These are phyloP conservation scores for Cosmia trapezina DNA, from an alignment of 2,888 invertebrate species.

Conservation along the genomic window DNA sequence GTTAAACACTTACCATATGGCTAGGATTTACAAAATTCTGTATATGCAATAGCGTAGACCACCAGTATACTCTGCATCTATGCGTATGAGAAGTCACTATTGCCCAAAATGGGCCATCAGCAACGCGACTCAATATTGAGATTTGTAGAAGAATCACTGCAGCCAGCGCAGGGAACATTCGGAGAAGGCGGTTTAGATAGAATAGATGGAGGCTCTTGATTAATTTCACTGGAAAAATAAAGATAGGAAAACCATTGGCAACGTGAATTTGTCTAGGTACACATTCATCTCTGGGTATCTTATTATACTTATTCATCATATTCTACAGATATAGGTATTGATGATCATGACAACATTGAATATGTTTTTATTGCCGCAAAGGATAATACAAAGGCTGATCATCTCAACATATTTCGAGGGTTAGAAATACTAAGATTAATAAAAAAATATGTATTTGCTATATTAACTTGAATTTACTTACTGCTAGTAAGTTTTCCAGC, in stretches of 20 bases:
- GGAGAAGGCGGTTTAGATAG: conserved; percentile 79
- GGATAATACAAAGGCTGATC: background rate
- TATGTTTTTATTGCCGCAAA: background rate
- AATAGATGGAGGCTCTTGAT: conserved; percentile 79
- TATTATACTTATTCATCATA: background rate
- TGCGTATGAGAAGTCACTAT: conserved; percentile 59
- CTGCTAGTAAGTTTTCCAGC: conserved; percentile 77
- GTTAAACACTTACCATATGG: conserved; percentile 67
- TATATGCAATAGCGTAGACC: conserved; percentile 79
- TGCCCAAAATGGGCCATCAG: conserved; percentile 79
- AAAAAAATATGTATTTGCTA: too few relatives aligned
- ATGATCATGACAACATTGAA: background rate
- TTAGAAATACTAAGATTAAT: background rate
- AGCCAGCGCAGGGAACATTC: conserved; percentile 80
- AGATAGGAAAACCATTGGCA: too few relatives aligned
- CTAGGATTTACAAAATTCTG: conserved; percentile 76
- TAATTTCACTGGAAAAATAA: conserved; percentile 73
- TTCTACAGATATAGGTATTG: background rate
- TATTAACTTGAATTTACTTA: conserved; percentile 60
- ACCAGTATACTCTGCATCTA: conserved; percentile 79
- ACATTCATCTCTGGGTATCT: background rate
- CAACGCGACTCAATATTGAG: conserved; percentile 73
- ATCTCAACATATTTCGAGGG: background rate
- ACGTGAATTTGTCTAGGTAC: background rate
- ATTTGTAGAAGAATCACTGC: conserved; percentile 76